Percentiles rank a stretch among this genome's conserved stretches.
Conservation (phyloP, 1,140 invertebrate genomes). For the Whitmania pigra region DNA sequence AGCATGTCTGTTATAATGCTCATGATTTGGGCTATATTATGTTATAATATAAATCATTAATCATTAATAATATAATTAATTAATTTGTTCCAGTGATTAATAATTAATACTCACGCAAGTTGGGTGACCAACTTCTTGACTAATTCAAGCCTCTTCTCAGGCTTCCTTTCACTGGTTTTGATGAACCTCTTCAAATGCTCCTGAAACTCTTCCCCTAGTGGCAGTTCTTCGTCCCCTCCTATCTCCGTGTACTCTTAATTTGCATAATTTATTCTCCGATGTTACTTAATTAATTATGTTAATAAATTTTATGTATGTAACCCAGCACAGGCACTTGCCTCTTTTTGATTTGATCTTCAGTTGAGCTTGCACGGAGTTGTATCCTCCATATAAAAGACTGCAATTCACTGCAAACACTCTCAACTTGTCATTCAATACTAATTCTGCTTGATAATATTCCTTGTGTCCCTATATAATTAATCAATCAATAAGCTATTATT, state of each 20-base stretch:
- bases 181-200: constrained; percentile 25
- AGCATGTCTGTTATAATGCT: too few relatives aligned
- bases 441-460: constrained; percentile 24
- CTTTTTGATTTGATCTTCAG: constrained; percentile 21
- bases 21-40: too few relatives aligned
- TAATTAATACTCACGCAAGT: constrained; percentile 15
- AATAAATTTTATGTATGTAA: too few relatives aligned
- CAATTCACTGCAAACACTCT: constrained; percentile 25
- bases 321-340: neutral
- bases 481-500: neutral
- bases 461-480: constrained; percentile 18
- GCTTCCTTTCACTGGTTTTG: constrained; percentile 21
- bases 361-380: constrained; percentile 24
- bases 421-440: constrained; percentile 25
- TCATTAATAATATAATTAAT: neutral
- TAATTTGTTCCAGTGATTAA: neutral
- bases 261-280: neutral
- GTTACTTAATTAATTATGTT: too few relatives aligned
- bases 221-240: constrained; percentile 26
- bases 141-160: constrained; percentile 22
- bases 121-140: constrained; percentile 23
- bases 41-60: neutral
- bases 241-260: constrained; percentile 26
- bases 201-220: constrained; percentile 27
- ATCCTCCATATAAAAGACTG: constrained; percentile 23